Base-by-base conservation (phyloP, 37 sponge, comb jelly and placozoan genomes). In the Beroe forskalii region DNA sequence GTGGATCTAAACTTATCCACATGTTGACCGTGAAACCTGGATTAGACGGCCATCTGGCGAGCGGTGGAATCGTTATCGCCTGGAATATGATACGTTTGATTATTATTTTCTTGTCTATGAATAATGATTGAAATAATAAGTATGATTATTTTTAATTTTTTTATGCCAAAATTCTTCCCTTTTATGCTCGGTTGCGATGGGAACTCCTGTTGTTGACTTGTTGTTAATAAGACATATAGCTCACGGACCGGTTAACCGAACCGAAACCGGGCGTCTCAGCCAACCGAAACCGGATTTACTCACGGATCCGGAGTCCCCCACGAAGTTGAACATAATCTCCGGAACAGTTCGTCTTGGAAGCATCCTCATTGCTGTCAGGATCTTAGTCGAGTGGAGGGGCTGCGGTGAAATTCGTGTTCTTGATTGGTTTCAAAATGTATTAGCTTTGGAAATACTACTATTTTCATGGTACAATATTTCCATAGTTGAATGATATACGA, bases 1-100 rank as follows among this genome's bases (percentile, higher is more conserved):
- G 91, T 40, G 92, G 93, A 86, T 95, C 97, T 6, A 94, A n/a
- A 20, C 97, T 67, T 32, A 96, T 60, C 97, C 97, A 96, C 1
- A 91, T 93, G 90, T 41, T 62, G 36, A 96, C 32, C 33, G 94
- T 93, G 90, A 96, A 96, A 27, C 95, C 96, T 32, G 97, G 91
- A 41, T 93, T 92, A 0, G 91, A 89, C 0, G 97, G 95, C 97
- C 97, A 96, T 37, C 93, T 92, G 40, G 95, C 80, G 12, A 96
- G 62, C 0, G 97, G 97, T 25, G 97, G 97, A 28, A 96, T 72
- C 0, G 97, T 92, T 4, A 64, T 64, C 4, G 66, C 66, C 66
- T 64, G 66, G 60, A 17, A 55, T 55, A 55, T 55, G 60, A 17
- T n/a, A n/a, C n/a, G n/a, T n/a, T n/a, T n/a, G n/a, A n/a, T n/a